These are phyloP conservation scores for Eupithecia pulchellata DNA, from an alignment of 2,888 invertebrate genomes.

Conservation along the genomic window DNA sequence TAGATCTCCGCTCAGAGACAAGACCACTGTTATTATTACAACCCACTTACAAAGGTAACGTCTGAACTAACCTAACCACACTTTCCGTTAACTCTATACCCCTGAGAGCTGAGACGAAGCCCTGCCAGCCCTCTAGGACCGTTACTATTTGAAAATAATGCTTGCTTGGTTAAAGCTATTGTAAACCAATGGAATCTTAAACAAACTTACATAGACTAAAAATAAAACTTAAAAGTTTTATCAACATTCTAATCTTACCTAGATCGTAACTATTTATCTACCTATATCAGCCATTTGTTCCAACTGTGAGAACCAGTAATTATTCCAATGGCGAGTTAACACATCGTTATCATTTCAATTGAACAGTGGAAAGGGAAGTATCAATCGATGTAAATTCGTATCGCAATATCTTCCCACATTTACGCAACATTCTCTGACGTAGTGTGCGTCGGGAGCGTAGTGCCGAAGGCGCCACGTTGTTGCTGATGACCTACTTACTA, in stretches of 20 bases:
- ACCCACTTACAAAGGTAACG: slow-evolving; percentile 8
- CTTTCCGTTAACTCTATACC: slow-evolving; percentile 25
- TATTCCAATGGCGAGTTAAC: slow-evolving; percentile 3
- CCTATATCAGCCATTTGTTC: neutral
- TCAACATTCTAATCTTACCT: neutral
- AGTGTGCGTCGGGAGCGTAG: slow-evolving; percentile 14
- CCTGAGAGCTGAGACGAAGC: slow-evolving; percentile 20
- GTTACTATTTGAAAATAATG: neutral
- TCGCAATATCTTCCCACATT: slow-evolving; percentile 25
- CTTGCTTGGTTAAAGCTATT: neutral
- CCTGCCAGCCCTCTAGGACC: slow-evolving; percentile 4
- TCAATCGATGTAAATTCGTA: slow-evolving; percentile 30
- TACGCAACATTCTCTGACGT: slow-evolving; percentile 28
- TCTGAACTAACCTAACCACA: slow-evolving; percentile 18
- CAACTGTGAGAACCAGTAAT: neutral
- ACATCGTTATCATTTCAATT: slow-evolving; percentile 23
- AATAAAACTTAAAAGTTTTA: neutral
- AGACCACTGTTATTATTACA: neutral
- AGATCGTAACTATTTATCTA: too few relatives aligned
- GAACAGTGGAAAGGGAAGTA: slow-evolving; percentile 27
- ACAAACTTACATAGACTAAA: neutral
- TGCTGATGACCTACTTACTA: neutral
- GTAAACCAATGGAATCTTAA: too few relatives aligned
- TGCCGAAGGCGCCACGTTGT: slow-evolving; percentile 17
- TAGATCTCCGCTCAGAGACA: slow-evolving; percentile 13